A percentile compares a stretch with the other conserved stretches of the same genome.
These are phyloP conservation scores for Limnephilus marmoratus DNA, from an alignment of 2,888 invertebrate species.

Conservation along the genomic window DNA sequence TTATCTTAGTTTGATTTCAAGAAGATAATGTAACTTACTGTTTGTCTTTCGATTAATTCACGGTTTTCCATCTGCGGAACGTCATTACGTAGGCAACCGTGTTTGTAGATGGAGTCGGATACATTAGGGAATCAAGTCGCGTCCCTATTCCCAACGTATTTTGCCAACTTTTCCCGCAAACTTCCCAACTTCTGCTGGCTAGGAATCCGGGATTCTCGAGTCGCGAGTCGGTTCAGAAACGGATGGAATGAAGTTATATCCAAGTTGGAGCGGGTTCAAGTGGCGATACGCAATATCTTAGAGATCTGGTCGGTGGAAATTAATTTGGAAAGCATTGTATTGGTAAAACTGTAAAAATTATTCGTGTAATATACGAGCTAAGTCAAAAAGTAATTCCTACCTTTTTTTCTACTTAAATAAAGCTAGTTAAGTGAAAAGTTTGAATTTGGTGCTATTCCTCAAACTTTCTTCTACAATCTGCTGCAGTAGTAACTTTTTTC, in stretches of 20 bases:
- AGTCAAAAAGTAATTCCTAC: too few species aligned
- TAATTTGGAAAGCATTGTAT: neutral
- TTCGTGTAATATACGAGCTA: too few species aligned
- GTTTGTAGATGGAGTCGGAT: neutral
- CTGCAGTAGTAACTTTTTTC: too few species aligned
- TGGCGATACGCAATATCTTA: neutral
- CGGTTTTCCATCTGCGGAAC: neutral
- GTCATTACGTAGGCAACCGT: neutral
- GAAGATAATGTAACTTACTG: neutral
- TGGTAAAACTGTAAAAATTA: too few species aligned
- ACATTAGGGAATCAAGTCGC: neutral
- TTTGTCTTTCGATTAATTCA: neutral
- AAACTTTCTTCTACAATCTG: too few species aligned
- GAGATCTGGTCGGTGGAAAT: neutral
- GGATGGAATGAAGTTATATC: neutral
- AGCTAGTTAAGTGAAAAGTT: too few species aligned
- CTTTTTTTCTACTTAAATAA: too few species aligned
- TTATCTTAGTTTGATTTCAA: neutral
- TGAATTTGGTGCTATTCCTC: too few species aligned
- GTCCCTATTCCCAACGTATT: neutral
- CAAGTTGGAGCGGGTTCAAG: neutral
- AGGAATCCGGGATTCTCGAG: neutral
- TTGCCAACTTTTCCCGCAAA: neutral
- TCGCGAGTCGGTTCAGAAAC: neutral
- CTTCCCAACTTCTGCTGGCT: neutral